phyloP scores from a whole-genome alignment of 2,113 vertebrate species.

The Elaphurus davidianus region DNA sequence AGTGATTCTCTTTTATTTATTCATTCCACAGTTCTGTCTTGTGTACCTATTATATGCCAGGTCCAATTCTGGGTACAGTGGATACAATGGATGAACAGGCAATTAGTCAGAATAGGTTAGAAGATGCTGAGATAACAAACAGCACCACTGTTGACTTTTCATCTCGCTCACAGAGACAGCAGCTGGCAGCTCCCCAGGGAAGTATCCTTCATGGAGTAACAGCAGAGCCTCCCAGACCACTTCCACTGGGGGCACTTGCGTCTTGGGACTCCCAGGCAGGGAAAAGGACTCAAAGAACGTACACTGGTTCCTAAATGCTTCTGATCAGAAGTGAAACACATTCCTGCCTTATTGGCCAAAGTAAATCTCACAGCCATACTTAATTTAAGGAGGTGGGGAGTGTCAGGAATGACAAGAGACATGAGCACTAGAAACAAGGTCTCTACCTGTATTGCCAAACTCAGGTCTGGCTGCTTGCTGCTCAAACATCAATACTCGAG shows the following conservation, averaged over 20 bases:
- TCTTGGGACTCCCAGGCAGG: background rate
- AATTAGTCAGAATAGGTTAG: background rate
- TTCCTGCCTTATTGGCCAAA: background rate
- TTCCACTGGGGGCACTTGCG: background rate
- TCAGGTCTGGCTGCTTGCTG: background rate
- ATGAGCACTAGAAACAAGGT: background rate
- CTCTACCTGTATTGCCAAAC: background rate
- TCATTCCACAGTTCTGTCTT: no score
- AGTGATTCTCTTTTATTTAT: background rate
- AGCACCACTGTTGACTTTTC: background rate
- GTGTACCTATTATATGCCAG: background rate
- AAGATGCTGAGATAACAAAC: background rate
- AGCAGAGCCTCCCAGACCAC: background rate
- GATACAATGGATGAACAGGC: background rate
- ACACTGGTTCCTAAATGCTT: background rate
- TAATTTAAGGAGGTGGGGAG: background rate
- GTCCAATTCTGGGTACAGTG: fast-evolving
- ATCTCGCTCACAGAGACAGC: no score
- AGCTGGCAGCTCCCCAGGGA: no score
- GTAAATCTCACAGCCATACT: fast-evolving
- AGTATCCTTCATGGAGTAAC: fast-evolving
- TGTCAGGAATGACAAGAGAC: no score
- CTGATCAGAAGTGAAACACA: background rate
- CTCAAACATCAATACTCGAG: background rate
- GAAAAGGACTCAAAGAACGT: no score